Evolutionary conservation across 37 sponge, comb jelly and placozoan species (phyloP).

Genomic region (Crambe crambe): DNA sequence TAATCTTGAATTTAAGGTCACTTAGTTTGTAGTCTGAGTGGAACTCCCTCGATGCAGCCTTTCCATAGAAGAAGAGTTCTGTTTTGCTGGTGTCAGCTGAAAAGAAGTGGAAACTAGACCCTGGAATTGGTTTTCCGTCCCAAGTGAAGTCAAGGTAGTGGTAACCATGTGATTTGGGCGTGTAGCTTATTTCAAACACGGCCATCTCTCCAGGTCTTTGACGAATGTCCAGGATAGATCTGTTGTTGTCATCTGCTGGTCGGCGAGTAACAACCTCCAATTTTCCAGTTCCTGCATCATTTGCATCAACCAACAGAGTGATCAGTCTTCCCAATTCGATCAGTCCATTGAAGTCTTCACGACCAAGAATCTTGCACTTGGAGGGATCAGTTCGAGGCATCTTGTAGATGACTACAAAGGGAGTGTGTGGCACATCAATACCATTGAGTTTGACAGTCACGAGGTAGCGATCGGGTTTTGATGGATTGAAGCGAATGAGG

Average conservation of each 20-base stretch:
- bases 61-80: constrained; percentile 20
- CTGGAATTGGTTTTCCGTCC: neutral
- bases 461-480: constrained; percentile 54
- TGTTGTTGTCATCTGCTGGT: constrained; percentile 7
- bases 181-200: constrained; percentile 12
- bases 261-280: constrained; percentile 23
- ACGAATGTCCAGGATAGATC: neutral
- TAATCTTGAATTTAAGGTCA: constrained; percentile 40
- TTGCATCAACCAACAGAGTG: constrained; percentile 12
- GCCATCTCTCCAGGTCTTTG: neutral
- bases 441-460: constrained; percentile 34
- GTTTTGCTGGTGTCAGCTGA: constrained; percentile 6
- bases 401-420: constrained; percentile 48
- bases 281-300: constrained; percentile 27
- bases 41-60: constrained; percentile 30
- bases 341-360: constrained; percentile 15
- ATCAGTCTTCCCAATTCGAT: constrained; percentile 27
- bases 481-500: constrained; percentile 47
- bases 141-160: constrained; percentile 49
- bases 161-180: constrained; percentile 1
- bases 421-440: constrained; percentile 37
- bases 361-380: constrained; percentile 38
- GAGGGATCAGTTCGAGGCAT: constrained; percentile 43
- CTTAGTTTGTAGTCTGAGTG: constrained; percentile 22
- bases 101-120: constrained; percentile 33